Evolutionary conservation across 2,113 vertebrate genomes (phyloP), one percentile per base, ranked within the genome.

Genomic region (Cyprinodon tularosa): DNA sequence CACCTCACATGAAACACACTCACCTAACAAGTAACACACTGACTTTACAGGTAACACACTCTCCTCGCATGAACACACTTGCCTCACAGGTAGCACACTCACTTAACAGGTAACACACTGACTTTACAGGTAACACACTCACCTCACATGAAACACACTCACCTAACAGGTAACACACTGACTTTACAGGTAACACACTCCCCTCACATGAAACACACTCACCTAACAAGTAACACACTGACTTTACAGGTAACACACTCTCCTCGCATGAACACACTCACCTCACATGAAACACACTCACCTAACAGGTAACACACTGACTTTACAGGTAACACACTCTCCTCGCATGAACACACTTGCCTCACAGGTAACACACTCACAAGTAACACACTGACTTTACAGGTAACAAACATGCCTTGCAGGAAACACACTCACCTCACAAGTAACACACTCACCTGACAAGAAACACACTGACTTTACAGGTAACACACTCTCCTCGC

Each of bases 141-240:
- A 63, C 62, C 62, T 63, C 12, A 38, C 36, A 63, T 29, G 62
- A 40, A 64, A 64, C 62, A 40, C 38, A 13, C 61, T 7, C 62
- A 64, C 62, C 62, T 64, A 15, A 64, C 62, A 17, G 13, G 37
- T 64, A 39, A 62, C 29, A 62, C 29, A 64, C 62, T 38, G 38
- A 20, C 37, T 47, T 68, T 36, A 65, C 63, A 65, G 63, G 63
- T 42, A 65, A 64, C 62, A n/a, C n/a, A n/a, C n/a, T n/a, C n/a
- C n/a, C n/a, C n/a, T n/a, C n/a, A n/a, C n/a, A n/a, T n/a, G n/a
- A n/a, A n/a, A 17, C 62, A 40, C 62, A 39, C 60, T 15, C 62
- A 40, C 62, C 62, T 64, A 15, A 64, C 37, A 44, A 10, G 63
- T 66, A 42, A 66, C 60, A 37, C 60, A 3, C 61, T 4, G 29